Evolutionary conservation across 1,140 invertebrate species (phyloP), one percentile per base, ranked within the genome.

Genomic region (Rhynchophorus ferrugineus): DNA sequence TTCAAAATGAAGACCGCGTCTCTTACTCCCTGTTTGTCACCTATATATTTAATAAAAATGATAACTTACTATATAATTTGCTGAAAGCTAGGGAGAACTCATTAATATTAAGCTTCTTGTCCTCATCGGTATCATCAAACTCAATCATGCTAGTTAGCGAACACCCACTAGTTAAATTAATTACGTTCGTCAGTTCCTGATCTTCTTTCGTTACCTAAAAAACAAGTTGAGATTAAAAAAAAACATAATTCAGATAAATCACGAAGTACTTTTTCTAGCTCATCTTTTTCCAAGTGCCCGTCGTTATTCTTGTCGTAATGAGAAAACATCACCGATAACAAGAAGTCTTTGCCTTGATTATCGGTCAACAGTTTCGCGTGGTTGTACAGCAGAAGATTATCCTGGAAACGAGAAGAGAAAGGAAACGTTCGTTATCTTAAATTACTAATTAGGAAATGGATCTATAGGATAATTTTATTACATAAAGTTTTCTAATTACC

Each of bases 81-180:
- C 83, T 84, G 70, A 88, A 88, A 34, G 85, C 84, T 50, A 79
- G 72, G 67, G 86, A 83, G 66, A 89, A 88, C 64, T 88, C 84
- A 61, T 83, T 82, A 39, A 85, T 78, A 51, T 78, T 81, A 24
- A 89, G 71, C 48, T 75, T 75, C 2, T 76, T 78, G 63, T 88
- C 83, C 53, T 77, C 73, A 59, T 85, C 78, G 1, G 73, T 68
- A 62, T 87, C 84, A 60, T 88, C 85, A 70, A 78, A 87, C 29
- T 71, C 73, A 11, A 87, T 75, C 73, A 89, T 78, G 64, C 87
- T 81, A 1, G 75, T 71, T 16, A 89, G 69, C 8, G 73, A 74
- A 64, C 85, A 89, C n/a, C 78, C 78, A 18, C 73, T 73, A 49
- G 81, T 82, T 50, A 85, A 63, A 47, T 44, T 48, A 16, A 54